Percentiles rank a stretch among this genome's conserved stretches.
Conservation (phyloP, 2,888 invertebrate genomes). For the Ernsta delagoae region DNA sequence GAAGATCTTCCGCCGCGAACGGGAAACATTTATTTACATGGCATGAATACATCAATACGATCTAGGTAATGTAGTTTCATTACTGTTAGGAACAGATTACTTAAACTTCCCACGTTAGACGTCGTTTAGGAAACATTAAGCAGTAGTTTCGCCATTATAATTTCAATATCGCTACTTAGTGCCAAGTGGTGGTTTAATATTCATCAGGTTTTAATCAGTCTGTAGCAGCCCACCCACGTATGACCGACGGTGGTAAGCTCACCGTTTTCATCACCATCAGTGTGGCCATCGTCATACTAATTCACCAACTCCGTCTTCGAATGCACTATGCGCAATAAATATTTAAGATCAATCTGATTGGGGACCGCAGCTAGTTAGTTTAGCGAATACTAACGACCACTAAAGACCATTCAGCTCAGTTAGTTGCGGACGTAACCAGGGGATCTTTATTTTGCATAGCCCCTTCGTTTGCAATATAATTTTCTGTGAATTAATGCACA, state of each 20-base stretch:
- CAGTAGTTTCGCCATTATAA: constrained; percentile 38
- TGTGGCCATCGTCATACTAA: constrained; percentile 80
- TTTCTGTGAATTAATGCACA: constrained; percentile 41
- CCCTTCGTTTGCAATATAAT: constrained; percentile 44
- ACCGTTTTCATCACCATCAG: constrained; percentile 79
- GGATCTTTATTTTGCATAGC: constrained; percentile 47
- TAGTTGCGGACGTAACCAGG: constrained; percentile 46
- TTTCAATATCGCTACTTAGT: constrained; percentile 37
- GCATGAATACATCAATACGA: constrained; percentile 32
- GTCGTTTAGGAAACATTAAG: constrained; percentile 35
- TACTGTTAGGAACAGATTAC: constrained; percentile 28
- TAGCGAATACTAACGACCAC: constrained; percentile 73
- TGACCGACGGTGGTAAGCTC: constrained; percentile 56
- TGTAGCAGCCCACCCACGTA: constrained; percentile 78
- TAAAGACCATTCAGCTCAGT: constrained; percentile 52
- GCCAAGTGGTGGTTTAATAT: constrained; percentile 60
- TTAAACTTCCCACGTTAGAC: constrained; percentile 36
- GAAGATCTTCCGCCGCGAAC: constrained; percentile 15
- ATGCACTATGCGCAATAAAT: constrained; percentile 81
- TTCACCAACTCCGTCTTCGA: constrained; percentile 73
- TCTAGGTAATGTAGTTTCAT: constrained; percentile 22
- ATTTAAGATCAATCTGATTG: constrained; percentile 84
- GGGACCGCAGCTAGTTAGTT: constrained; percentile 63
- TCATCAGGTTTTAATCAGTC: constrained; percentile 77
- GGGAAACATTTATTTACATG: constrained; percentile 34